These are phyloP conservation scores for Tyrophagus putrescentiae DNA, from an alignment of 1,140 invertebrate genomes.

Conservation along the genomic window DNA sequence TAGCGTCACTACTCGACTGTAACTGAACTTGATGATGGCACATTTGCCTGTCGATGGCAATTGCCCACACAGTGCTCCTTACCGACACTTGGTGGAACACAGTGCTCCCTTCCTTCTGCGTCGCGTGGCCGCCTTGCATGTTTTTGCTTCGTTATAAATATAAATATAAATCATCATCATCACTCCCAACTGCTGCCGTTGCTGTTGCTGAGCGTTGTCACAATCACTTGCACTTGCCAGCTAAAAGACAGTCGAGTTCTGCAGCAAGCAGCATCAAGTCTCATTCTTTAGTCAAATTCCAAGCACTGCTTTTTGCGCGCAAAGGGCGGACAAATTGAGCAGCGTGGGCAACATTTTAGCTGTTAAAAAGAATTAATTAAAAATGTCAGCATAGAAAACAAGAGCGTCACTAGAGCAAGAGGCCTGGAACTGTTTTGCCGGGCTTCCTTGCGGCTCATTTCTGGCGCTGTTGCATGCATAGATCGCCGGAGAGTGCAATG, in stretches of 20 bases:
- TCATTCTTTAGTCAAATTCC: no score
- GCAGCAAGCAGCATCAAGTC: neutral
- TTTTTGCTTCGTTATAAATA: slow-evolving; percentile 8
- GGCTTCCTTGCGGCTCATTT: neutral
- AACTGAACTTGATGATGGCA: neutral
- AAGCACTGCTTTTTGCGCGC: neutral
- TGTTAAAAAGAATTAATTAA: slow-evolving; percentile 9
- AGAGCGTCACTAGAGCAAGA: no score
- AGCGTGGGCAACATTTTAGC: neutral
- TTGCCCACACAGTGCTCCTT: neutral
- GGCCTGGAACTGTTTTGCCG: no score
- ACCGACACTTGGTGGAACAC: no score
- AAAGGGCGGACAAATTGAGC: neutral
- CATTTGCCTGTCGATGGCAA: slow-evolving; percentile 2
- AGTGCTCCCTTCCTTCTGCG: neutral
- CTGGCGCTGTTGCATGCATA: neutral
- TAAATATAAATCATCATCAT: slow-evolving; percentile 16
- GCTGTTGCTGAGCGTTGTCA: neutral
- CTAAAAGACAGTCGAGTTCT: no score
- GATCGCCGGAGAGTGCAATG: no score
- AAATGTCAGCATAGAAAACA: neutral
- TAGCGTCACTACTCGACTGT: slow-evolving; percentile 3
- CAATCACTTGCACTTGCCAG: neutral
- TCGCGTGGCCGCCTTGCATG: neutral
- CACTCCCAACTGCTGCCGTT: neutral